These are phyloP conservation scores for Muscicapa adusta DNA, from an alignment of 2,113 vertebrate genomes.

Conservation along the genomic window DNA sequence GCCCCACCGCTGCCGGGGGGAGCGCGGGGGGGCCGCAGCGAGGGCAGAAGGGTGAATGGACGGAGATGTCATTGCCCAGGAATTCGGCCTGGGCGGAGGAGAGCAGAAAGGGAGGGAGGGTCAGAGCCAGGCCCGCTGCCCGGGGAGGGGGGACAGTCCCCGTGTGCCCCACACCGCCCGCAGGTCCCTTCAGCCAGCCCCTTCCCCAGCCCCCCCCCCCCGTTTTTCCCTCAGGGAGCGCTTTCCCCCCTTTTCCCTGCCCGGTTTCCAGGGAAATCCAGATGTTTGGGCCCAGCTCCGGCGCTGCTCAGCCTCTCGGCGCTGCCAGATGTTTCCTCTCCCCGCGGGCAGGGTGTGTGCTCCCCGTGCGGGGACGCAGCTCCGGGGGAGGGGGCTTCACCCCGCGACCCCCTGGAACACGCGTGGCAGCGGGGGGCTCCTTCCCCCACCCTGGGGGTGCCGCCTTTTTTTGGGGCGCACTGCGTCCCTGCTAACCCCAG, in stretches of 20 bases:
- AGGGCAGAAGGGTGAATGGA: background rate
- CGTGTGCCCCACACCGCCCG: fast-evolving
- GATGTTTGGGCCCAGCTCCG: slow-evolving; percentile 55
- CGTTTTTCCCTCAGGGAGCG: background rate
- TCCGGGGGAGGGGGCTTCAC: background rate
- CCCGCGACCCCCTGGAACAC: fast-evolving
- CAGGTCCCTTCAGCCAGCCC: background rate
- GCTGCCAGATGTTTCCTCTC: slow-evolving; percentile 52
- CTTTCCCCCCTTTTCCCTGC: background rate
- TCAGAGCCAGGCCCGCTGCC: background rate
- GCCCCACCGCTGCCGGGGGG: background rate
- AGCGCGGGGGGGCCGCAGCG: background rate
- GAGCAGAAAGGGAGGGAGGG: background rate
- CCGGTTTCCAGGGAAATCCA: slow-evolving; percentile 47
- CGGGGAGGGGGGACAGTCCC: background rate
- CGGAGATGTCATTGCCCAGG: slow-evolving; percentile 56
- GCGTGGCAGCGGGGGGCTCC: fast-evolving
- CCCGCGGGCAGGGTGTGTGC: background rate
- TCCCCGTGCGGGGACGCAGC: background rate
- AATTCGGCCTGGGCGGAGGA: slow-evolving; percentile 40
- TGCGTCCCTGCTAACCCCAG: fast-evolving
- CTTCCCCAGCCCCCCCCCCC: background rate
- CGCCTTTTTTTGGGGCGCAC: fast-evolving
- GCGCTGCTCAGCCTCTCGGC: background rate
- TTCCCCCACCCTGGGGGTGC: background rate